phyloP scores from a whole-genome alignment of 1,140 invertebrate species.

The Calephelis nemesis region DNA sequence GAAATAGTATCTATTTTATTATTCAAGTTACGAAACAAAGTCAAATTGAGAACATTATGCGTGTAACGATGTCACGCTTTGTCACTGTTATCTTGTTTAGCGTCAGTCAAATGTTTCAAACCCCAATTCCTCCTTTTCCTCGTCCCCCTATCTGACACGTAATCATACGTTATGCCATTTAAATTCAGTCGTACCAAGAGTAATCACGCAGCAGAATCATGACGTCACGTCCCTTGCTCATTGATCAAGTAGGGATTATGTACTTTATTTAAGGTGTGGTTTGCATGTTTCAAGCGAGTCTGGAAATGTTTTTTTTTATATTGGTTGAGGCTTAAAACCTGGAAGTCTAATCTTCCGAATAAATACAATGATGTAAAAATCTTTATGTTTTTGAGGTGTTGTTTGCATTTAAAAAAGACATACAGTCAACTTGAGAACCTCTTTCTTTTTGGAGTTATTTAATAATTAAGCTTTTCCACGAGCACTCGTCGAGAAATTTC shows the following conservation, averaged over 20 bases:
- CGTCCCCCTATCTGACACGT: constrained; percentile 10
- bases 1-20: neutral
- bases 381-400: too few species aligned
- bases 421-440: too few species aligned
- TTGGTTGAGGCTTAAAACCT: too few species aligned
- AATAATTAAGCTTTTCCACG: too few species aligned
- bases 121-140: neutral
- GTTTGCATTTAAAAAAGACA: too few species aligned
- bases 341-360: too few species aligned
- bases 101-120: constrained; percentile 10
- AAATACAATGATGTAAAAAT: too few species aligned
- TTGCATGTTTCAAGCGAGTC: neutral
- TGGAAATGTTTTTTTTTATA: too few species aligned
- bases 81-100: constrained; percentile 13
- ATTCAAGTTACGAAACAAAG: neutral
- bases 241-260: constrained; percentile 57
- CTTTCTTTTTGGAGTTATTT: too few species aligned
- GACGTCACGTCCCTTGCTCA: constrained; percentile 51
- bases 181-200: constrained; percentile 31
- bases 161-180: constrained; percentile 22
- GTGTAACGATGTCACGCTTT: constrained; percentile 1
- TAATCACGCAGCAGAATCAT: constrained; percentile 43
- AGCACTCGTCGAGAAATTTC: too few species aligned
- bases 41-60: neutral
- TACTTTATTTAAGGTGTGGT: constrained; percentile 31